A percentile compares a stretch with the other conserved stretches of the same genome.
These are phyloP conservation scores for Mamestra configurata DNA, from an alignment of 1,140 invertebrate species.

Conservation along the genomic window DNA sequence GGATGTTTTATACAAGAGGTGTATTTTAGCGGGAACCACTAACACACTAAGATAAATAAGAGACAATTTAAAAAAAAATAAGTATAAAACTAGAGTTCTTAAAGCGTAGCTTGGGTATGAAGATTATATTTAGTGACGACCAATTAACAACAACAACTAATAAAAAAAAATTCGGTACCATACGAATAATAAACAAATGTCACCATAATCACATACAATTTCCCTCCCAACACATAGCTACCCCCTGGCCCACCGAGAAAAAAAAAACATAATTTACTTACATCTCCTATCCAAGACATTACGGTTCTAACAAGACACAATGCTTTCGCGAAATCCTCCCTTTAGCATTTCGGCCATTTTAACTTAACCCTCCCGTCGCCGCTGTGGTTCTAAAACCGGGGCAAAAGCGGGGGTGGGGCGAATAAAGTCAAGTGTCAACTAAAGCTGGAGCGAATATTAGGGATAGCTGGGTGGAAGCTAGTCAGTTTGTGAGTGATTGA, in stretches of 20 bases:
- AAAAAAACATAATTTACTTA: conserved; percentile 85
- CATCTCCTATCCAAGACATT: conserved; percentile 85
- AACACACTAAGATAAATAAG: too few relatives aligned
- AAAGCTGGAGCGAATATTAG: conserved; percentile 59
- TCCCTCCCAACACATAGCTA: background rate
- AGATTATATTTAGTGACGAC: too few relatives aligned
- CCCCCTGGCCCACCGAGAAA: conserved; percentile 55
- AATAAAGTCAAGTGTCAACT: conserved; percentile 68
- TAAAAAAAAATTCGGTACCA: background rate
- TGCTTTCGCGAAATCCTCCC: conserved; percentile 79
- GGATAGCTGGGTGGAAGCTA: conserved; percentile 68
- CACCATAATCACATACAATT: too few relatives aligned
- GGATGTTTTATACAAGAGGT: too few relatives aligned
- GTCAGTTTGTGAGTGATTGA: conserved; percentile 83
- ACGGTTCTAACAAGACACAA: conserved; percentile 86
- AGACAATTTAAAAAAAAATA: too few relatives aligned
- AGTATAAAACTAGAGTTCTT: too few relatives aligned
- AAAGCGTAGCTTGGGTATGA: too few relatives aligned
- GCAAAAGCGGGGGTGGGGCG: conserved; percentile 11
- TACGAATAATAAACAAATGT: background rate
- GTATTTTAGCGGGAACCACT: too few relatives aligned
- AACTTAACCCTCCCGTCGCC: conserved; percentile 62
- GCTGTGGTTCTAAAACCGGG: conserved; percentile 14
- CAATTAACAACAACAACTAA: background rate
- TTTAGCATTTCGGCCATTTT: conserved; percentile 61